phyloP scores from a whole-genome alignment of 2,888 invertebrate species.

The Ormia ochracea region DNA sequence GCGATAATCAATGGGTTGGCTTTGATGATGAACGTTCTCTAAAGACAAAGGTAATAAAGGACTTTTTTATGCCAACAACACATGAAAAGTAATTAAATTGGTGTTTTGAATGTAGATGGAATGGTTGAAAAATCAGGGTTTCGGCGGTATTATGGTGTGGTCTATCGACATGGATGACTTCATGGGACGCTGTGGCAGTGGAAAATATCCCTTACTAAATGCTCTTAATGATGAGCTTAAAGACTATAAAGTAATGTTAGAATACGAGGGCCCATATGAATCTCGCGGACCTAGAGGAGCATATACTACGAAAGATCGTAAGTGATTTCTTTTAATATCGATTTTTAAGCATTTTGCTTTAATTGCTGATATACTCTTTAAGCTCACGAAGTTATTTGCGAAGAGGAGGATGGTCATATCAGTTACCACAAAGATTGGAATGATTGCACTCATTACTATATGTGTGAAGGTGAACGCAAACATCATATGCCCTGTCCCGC shows the following conservation, averaged over 20 bases:
- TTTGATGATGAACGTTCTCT: slow-evolving; percentile 95
- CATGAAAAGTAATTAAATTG: background rate
- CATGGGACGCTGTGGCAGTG: slow-evolving; percentile 91
- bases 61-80: background rate
- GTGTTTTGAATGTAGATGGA: slow-evolving; percentile 82
- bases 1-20: slow-evolving; percentile 94
- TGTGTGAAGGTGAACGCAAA: slow-evolving; percentile 96
- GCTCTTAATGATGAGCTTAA: slow-evolving; percentile 91
- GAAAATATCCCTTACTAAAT: slow-evolving; percentile 91
- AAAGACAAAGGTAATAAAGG: slow-evolving; percentile 91
- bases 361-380: slow-evolving; percentile 31
- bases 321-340: slow-evolving; percentile 76
- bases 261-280: slow-evolving; percentile 92
- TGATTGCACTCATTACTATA: slow-evolving; percentile 95
- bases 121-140: slow-evolving; percentile 95
- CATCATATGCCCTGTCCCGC: slow-evolving; percentile 97
- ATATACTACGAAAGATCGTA: slow-evolving; percentile 93
- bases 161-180: slow-evolving; percentile 97
- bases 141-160: slow-evolving; percentile 98
- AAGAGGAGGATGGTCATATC: slow-evolving; percentile 96
- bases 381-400: slow-evolving; percentile 93
- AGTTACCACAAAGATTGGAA: slow-evolving; percentile 93
- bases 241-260: slow-evolving; percentile 87
- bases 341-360: background rate
- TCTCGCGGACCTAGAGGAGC: slow-evolving; percentile 82